phyloP scores from a whole-genome alignment of 2,797 vertebrate genomes.

The Tapera naevia region DNA sequence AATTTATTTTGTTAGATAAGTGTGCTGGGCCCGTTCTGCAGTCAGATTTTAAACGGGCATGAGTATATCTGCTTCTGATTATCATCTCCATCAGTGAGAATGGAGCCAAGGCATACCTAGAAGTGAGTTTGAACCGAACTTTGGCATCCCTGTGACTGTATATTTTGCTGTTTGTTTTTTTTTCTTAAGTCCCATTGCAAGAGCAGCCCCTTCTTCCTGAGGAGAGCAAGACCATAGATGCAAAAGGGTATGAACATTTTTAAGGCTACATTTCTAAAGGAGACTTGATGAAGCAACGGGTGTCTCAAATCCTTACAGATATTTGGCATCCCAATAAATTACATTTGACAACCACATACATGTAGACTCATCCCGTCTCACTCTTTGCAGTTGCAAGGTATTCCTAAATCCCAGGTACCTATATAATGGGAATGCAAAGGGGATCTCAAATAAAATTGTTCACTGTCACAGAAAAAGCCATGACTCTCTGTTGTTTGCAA shows the following conservation, averaged over 20 bases:
- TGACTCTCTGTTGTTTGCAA: not conserved
- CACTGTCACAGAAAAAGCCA: not conserved
- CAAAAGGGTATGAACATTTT: not conserved
- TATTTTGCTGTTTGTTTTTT: not conserved
- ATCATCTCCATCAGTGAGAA: not conserved
- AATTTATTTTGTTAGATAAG: not conserved
- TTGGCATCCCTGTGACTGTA: not conserved
- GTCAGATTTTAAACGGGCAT: not conserved
- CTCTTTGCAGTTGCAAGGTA: not conserved
- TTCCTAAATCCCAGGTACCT: not conserved
- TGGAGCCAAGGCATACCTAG: not conserved
- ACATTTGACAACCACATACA: accelerated
- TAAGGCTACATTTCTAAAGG: not conserved
- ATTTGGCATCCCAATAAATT: not conserved
- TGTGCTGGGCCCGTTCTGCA: not conserved
- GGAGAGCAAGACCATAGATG: not conserved
- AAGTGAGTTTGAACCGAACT: not conserved
- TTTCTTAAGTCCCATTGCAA: not conserved
- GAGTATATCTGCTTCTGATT: not conserved
- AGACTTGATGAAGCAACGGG: not conserved
- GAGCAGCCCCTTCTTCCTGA: not conserved
- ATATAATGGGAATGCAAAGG: not conserved
- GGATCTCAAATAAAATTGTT: not conserved
- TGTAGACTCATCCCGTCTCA: not conserved
- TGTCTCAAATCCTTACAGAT: not conserved